Conservation (phyloP, 2,888 invertebrate genomes). For the Epirrita christyi region DNA sequence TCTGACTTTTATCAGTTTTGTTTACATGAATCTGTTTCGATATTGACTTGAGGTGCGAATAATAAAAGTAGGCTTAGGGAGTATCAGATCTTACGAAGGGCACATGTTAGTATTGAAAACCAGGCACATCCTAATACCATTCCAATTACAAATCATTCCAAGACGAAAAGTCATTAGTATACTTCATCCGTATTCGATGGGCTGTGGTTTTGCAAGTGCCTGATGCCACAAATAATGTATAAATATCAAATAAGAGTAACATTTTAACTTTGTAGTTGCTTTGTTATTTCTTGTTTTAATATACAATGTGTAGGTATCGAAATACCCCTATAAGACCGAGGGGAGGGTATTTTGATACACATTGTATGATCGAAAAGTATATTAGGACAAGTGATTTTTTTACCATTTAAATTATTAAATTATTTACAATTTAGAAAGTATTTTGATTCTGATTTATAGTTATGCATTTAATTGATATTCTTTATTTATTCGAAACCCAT, state of each 20-base stretch:
- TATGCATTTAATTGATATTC: constrained; percentile 24
- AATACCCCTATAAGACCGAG: too few relatives aligned
- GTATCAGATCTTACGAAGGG: constrained; percentile 1
- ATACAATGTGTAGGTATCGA: too few relatives aligned
- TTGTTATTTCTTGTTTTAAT: not conserved
- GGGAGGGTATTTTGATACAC: too few relatives aligned
- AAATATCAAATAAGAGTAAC: constrained; percentile 14
- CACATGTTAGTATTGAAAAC: constrained; percentile 10
- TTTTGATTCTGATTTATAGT: constrained; percentile 19
- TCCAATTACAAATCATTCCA: constrained; percentile 29
- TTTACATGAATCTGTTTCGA: constrained; percentile 2
- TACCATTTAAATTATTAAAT: constrained; percentile 2
- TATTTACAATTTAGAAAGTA: constrained; percentile 18
- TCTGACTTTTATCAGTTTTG: not conserved
- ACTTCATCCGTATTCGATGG: constrained; percentile 1
- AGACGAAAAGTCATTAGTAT: constrained; percentile 1
- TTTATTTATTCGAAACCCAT: constrained; percentile 21
- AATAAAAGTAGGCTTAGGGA: constrained; percentile 2
- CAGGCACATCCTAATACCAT: constrained; percentile 9
- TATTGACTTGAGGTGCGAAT: not conserved
- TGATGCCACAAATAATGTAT: constrained; percentile 15
- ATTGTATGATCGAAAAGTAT: too few relatives aligned
- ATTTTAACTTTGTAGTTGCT: constrained; percentile 10
- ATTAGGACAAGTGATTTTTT: not conserved
- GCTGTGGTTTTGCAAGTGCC: constrained; percentile 28